Conservation (phyloP, 2,888 invertebrate genomes). For the Zhuqinia jingwanae region DNA sequence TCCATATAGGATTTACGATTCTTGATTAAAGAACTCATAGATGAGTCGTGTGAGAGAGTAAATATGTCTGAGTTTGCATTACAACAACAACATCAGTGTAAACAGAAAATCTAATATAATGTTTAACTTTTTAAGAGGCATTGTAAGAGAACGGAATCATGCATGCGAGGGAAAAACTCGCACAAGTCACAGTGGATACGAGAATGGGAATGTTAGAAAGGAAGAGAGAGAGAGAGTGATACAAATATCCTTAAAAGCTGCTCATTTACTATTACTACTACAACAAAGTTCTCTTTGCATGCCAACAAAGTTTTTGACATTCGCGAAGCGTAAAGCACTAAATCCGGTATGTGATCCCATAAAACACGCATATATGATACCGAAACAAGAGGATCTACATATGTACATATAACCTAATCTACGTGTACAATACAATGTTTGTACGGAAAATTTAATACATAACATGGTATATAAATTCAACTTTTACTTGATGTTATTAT, state of each 20-base stretch:
- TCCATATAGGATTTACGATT: constrained; percentile 43
- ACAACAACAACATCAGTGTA: not conserved
- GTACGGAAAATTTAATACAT: too few relatives aligned
- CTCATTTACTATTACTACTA: constrained; percentile 14
- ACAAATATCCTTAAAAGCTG: constrained; percentile 5
- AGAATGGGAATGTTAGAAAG: not conserved
- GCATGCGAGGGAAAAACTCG: too few relatives aligned
- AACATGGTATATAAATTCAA: not conserved
- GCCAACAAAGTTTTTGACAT: constrained; percentile 47
- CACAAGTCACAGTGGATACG: too few relatives aligned
- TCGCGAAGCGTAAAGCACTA: constrained; percentile 41
- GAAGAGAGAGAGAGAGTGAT: constrained; percentile 27
- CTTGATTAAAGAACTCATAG: constrained; percentile 34
- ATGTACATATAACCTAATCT: too few relatives aligned
- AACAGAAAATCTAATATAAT: not conserved
- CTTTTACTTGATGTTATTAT: not conserved
- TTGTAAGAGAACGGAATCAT: not conserved
- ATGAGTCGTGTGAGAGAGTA: not conserved
- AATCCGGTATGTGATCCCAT: constrained; percentile 50
- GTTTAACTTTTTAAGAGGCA: not conserved
- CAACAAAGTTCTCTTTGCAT: constrained; percentile 15
- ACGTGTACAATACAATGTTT: too few relatives aligned
- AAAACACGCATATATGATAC: constrained; percentile 30
- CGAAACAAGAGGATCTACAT: not conserved
- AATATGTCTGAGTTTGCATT: too few relatives aligned